Percentiles rank a stretch among this genome's conserved stretches.
phyloP scores from a whole-genome alignment of 2,113 vertebrate genomes.

The Ictidomys tridecemlineatus region DNA sequence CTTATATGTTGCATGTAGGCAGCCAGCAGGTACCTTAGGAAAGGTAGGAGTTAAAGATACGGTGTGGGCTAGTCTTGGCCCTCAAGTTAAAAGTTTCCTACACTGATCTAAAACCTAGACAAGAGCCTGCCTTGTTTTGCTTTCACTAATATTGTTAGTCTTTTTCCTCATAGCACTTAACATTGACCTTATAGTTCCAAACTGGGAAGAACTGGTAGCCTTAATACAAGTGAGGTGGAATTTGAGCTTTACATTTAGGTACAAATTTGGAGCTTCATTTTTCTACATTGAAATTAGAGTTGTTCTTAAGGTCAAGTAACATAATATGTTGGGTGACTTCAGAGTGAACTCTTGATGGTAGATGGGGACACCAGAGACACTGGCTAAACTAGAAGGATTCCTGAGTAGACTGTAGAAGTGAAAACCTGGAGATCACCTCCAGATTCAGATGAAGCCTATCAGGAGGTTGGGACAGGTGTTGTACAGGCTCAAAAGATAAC shows the following conservation, averaged over 20 bases:
- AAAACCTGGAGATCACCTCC: not conserved
- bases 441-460: not conserved
- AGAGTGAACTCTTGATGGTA: not conserved
- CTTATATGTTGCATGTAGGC: not conserved
- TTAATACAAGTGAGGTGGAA: not conserved
- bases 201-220: not conserved
- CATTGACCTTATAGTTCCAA: not conserved
- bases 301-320: constrained; percentile 28
- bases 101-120: not conserved
- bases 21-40: not conserved
- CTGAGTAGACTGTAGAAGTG: not conserved
- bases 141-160: not conserved
- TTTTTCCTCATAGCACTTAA: not conserved
- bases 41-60: not conserved
- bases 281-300: constrained; percentile 43
- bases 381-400: not conserved
- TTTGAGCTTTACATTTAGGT: not conserved
- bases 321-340: not conserved
- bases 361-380: not conserved
- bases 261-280: not conserved
- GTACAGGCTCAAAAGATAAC: not conserved
- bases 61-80: not conserved
- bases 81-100: not conserved
- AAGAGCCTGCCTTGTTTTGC: not conserved
- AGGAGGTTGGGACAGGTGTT: not conserved